Base-by-base conservation (phyloP, 2,797 vertebrate genomes). In the Microchirus variegatus region DNA sequence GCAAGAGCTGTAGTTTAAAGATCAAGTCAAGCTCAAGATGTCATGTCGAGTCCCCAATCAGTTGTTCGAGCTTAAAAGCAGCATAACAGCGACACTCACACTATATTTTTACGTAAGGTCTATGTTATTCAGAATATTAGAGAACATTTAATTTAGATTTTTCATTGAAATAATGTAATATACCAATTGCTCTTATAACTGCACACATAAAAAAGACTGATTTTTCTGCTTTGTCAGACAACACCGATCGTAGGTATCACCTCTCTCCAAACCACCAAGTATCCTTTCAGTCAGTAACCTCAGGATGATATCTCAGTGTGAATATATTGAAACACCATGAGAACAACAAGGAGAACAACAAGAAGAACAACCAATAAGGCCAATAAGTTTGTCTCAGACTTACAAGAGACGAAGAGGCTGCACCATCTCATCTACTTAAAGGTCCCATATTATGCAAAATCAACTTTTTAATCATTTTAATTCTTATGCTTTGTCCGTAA, bases 171-270 rank as follows among this genome's bases (percentile, higher is more conserved):
- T 31, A 5, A 31, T 31, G 26, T 31, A 31, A 5, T 31, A 31
- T 8, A 31, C 7, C 31, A 31, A 31, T 6, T 8, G 31, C 22
- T 2, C 22, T 22, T 22, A 22, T 22, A 22, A 22, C 22, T 22
- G 22, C 22, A 22, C 22, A 22, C 19, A 22, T 22, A 22, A 22
- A 22, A 41, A 43, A 59, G 51, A 57, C 19, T 31, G 54, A 66
- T 11, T 68, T 70, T 64, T 76, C 47, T 53, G 12, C 37, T 65
- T 59, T 73, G 55, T 60, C 64, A 63, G 71, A 44, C 61, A 17
- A 19, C 38, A 10, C 11, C 11, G 41, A 59, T 79, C 44, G 68
- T 67, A 42, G 48, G 71, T 53, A 73, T 38, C 52, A 60, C 75
- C 70, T 59, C 52, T 16, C 0, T 8, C 53, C 63, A 35, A 68